These are phyloP conservation scores for Trididemnum miniatum DNA, from an alignment of 23 tunicate genomes.

Conservation along the genomic window DNA sequence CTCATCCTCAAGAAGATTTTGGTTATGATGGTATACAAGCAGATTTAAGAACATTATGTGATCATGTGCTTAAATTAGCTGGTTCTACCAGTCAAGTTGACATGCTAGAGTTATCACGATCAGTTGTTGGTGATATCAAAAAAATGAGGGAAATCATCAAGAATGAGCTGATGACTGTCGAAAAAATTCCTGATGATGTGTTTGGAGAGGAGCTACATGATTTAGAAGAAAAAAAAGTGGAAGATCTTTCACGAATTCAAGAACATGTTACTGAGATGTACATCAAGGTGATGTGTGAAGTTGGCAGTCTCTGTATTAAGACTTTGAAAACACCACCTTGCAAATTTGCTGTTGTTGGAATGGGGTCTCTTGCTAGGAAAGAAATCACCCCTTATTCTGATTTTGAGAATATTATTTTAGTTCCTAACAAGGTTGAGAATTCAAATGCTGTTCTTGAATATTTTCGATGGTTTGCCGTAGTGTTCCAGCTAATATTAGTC, in stretches of 20 bases:
- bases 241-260: not conserved
- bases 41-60: conserved; percentile 17
- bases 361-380: conserved; percentile 54
- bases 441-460: conserved; percentile 23
- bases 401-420: conserved; percentile 48
- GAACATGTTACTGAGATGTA: not conserved
- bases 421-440: conserved; percentile 37
- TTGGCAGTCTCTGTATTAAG: conserved; percentile 1
- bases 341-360: conserved; percentile 13
- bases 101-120: not conserved
- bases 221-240: not conserved
- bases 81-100: not conserved
- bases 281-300: not conserved
- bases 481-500: conserved; percentile 40
- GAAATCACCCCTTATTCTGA: conserved; percentile 67
- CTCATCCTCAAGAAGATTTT: too few relatives aligned
- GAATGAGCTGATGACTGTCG: not conserved
- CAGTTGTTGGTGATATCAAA: not conserved
- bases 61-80: not conserved
- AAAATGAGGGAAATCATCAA: not conserved
- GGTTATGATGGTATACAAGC: not conserved
- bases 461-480: conserved; percentile 65
- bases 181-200: not conserved
- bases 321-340: conserved; percentile 24
- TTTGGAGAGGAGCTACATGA: not conserved